Evolutionary conservation across 2,797 vertebrate species (phyloP), one percentile per base, ranked within the genome.

Genomic region (Poecilia gillii): DNA sequence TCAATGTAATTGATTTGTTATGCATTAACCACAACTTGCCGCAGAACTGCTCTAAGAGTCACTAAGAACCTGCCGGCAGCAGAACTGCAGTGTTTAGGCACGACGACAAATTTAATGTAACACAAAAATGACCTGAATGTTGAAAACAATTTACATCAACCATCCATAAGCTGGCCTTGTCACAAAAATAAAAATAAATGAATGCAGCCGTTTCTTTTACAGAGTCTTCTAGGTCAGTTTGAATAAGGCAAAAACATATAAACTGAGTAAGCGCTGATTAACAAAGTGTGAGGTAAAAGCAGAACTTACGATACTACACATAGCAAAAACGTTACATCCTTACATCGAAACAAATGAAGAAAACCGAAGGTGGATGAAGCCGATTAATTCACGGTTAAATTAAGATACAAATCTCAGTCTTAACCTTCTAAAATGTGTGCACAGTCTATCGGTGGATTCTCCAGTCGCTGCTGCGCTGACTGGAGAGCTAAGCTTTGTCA

Each of bases 11-110:
- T 85, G 82, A 93, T 85, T 81, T 87, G 94, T 95, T 96, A 94
- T 95, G 95, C 95, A 95, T 95, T 96, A 95, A 94, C 90, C 87
- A 92, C 78, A 79, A 86, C 88, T 84, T 83, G 81, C 84, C 90
- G 81, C 88, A 86, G 78, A 88, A 91, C 91, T 90, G 91, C 86
- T 82, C 84, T 84, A 91, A 92, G 92, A 93, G 90, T 86, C 91
- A 80, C 85, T 87, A 88, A 90, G 86, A 84, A 86, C 75, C 81
- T 75, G 90, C 85, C 88, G 89, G 93, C 92, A 93, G 91, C 90
- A 91, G 91, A 88, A 88, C 93, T 92, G 92, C 91, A 92, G 90
- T 89, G 89, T 91, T 86, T 93, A 95, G 95, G 94, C 93, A 96
- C 94, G 79, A 92, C 73, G 74, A 91, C 87, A 84, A 82, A 84